A percentile compares a stretch with the other conserved stretches of the same genome.
Evolutionary conservation across 2,113 vertebrate species (phyloP).

Genomic region (Microtus ochrogaster): DNA sequence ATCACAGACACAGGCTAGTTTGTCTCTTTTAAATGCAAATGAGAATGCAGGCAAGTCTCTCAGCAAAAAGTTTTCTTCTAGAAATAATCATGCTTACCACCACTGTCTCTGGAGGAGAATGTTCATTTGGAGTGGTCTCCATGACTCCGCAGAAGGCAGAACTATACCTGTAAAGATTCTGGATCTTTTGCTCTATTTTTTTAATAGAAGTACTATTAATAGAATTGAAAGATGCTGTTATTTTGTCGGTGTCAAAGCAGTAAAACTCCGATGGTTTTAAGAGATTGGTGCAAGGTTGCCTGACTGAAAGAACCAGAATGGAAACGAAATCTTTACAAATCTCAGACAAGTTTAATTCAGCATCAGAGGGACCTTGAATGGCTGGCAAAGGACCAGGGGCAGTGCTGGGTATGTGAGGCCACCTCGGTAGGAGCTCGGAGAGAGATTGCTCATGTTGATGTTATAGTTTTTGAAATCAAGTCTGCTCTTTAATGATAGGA

Average conservation of each 20-base stretch:
- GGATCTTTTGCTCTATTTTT: slow-evolving; percentile 27
- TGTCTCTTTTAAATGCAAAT: slow-evolving; percentile 77
- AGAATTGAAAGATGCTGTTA: neutral
- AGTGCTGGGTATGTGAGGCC: neutral
- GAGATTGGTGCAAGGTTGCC: neutral
- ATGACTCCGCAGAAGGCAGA: neutral
- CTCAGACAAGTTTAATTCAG: neutral
- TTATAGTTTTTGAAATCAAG: neutral
- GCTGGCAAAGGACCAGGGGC: neutral
- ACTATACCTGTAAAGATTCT: neutral
- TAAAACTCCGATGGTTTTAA: neutral
- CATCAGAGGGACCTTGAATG: neutral
- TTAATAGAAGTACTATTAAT: neutral
- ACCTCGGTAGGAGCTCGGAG: neutral
- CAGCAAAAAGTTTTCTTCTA: slow-evolving; percentile 1
- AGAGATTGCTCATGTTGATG: neutral
- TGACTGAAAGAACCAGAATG: neutral
- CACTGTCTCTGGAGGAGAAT: neutral
- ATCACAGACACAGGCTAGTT: slow-evolving; percentile 47
- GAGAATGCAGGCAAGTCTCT: slow-evolving; percentile 24
- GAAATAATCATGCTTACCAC: neutral
- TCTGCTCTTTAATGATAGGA: neutral
- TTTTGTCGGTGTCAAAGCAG: neutral
- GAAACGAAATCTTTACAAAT: neutral
- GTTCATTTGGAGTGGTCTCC: neutral